Conservation (phyloP, 1,140 invertebrate species). For the Calosoma granatense region DNA sequence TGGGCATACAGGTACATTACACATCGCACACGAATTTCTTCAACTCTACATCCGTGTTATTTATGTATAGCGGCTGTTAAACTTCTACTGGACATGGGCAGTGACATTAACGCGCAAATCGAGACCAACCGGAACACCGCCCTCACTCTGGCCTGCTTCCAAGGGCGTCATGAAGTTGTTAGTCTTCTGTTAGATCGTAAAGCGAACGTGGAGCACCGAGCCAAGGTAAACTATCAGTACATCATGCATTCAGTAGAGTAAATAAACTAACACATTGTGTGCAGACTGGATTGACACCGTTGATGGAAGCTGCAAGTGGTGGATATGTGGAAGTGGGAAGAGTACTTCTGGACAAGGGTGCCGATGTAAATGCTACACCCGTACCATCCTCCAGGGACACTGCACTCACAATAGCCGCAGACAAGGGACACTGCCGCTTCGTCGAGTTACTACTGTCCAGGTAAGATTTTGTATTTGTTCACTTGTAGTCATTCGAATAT, state of each 20-base stretch:
- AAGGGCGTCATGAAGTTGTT: slow-evolving; percentile 97
- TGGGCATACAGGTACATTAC: slow-evolving; percentile 69
- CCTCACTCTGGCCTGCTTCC: slow-evolving; percentile 96
- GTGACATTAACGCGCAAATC: slow-evolving; percentile 99
- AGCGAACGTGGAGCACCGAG: slow-evolving; percentile 97
- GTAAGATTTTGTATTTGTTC: slow-evolving; percentile 10
- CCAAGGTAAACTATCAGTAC: slow-evolving; percentile 69
- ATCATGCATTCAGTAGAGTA: too few species aligned
- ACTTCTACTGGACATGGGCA: slow-evolving; percentile 91
- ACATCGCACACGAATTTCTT: slow-evolving; percentile 6
- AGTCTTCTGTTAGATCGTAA: slow-evolving; percentile 90
- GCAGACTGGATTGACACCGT: slow-evolving; percentile 88
- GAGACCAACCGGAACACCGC: slow-evolving; percentile 99
- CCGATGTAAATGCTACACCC: slow-evolving; percentile 97
- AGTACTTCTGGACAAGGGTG: slow-evolving; percentile 90
- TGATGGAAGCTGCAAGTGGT: slow-evolving; percentile 99
- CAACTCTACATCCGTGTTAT: neutral
- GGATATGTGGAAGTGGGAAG: slow-evolving; percentile 97
- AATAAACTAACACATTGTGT: neutral
- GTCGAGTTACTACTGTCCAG: slow-evolving; percentile 67
- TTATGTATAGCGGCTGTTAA: slow-evolving; percentile 60
- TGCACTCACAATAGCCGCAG: slow-evolving; percentile 96
- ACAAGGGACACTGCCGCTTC: slow-evolving; percentile 97
- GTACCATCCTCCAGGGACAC: slow-evolving; percentile 97
- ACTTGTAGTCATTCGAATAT: neutral